Evolutionary conservation across 1,140 invertebrate genomes (phyloP), one percentile per base, ranked within the genome.

Genomic region (Drosophila biarmipes): DNA sequence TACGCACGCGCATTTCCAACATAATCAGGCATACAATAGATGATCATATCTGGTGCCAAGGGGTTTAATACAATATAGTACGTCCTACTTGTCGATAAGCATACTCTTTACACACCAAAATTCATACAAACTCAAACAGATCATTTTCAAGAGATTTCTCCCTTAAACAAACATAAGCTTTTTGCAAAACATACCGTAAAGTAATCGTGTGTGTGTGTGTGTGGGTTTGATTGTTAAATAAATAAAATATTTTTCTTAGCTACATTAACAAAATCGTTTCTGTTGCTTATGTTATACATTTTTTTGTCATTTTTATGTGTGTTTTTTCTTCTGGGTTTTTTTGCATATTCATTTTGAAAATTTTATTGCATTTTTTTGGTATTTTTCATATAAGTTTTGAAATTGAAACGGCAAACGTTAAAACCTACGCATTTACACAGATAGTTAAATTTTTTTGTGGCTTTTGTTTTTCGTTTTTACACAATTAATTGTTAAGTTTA

Each of bases 381-480:
- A 72, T 48, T 67, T 66, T 66, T 78, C 63, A 51, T 59, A 45
- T 74, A 76, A 56, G 48, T 61, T 77, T 72, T 62, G 80, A 78
- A 81, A 78, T 85, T 85, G 76, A 86, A 82, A 90, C 78, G 63
- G 72, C 81, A 73, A 90, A 90, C 87, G 73, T 90, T 90, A 74
- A 90, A 82, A 87, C 51, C 86, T 90, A 90, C 87, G 56, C 54
- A 79, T 79, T 87, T 90, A 86, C 87, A 90, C 67, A 64, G 48
- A 78, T 59, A 76, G 40, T 61, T 77, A 78, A 62, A 56, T 76
- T 86, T 82, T 56, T 53, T 68, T 58, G 29, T 68, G 24, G 46
- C 38, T 75, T 48, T 42, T 56, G 45, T 40, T 52, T 59, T 38
- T 53, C 58, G 48, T 76, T 78, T 87, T 79, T 87, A 73, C 71